phyloP scores from a whole-genome alignment of 2,113 vertebrate species.

The Camelus dromedarius region DNA sequence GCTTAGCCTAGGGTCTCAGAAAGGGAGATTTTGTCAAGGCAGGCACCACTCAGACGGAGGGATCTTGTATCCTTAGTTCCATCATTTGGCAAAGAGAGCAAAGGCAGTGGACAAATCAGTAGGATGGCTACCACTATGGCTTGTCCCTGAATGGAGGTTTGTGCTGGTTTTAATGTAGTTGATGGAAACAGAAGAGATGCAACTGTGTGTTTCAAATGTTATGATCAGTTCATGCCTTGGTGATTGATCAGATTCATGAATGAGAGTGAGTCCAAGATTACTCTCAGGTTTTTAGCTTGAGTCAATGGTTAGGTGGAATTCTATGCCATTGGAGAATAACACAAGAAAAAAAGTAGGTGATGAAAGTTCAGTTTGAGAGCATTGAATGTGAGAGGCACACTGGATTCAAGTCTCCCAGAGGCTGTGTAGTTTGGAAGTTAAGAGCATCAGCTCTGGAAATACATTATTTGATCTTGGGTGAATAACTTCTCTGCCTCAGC shows the following conservation, averaged over 20 bases:
- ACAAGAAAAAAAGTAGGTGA: neutral
- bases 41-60: neutral
- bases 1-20: neutral
- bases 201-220: neutral
- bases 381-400: neutral
- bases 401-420: neutral
- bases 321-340: neutral
- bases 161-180: neutral
- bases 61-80: neutral
- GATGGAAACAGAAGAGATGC: neutral
- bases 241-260: neutral
- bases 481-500: neutral
- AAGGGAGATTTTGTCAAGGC: neutral
- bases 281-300: neutral
- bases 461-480: neutral
- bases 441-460: neutral
- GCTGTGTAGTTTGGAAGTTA: neutral
- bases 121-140: neutral
- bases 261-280: neutral
- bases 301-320: neutral
- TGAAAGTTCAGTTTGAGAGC: neutral
- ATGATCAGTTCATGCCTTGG: too few relatives aligned
- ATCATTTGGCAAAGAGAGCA: neutral
- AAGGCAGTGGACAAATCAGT: neutral
- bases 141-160: neutral